These are phyloP conservation scores for Sus cebifrons DNA, from an alignment of 2,797 vertebrate species.

Conservation along the genomic window DNA sequence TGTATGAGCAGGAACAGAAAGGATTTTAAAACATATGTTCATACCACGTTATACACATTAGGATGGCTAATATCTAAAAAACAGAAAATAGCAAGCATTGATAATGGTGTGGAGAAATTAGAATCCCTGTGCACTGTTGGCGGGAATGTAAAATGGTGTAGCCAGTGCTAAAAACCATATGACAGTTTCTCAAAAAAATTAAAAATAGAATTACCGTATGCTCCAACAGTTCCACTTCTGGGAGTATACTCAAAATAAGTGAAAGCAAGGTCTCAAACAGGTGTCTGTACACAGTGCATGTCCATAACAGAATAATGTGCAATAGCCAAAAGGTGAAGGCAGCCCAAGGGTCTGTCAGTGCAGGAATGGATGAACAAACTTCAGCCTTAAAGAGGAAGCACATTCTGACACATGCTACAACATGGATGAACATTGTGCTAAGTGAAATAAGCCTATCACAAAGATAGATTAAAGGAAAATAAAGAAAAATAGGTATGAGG, in stretches of 20 bases:
- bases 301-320: not conserved
- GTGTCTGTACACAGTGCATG: not conserved
- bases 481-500: not conserved
- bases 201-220: not conserved
- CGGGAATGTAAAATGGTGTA: not conserved
- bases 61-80: not conserved
- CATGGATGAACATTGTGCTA: slow-evolving; percentile 25
- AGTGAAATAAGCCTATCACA: slow-evolving; percentile 37
- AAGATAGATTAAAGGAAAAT: not conserved
- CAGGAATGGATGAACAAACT: not conserved
- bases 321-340: not conserved
- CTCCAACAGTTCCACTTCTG: not conserved
- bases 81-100: not conserved
- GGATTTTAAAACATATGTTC: not conserved
- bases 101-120: not conserved
- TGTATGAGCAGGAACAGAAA: slow-evolving; percentile 20
- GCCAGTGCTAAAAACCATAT: not conserved
- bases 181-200: not conserved
- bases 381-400: not conserved
- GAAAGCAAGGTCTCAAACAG: not conserved
- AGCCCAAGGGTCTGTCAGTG: not conserved
- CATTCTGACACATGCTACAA: not conserved
- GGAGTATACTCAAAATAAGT: not conserved
- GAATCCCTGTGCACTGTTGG: not conserved
- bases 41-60: not conserved